Evolutionary conservation across 2,113 vertebrate species (phyloP).

Genomic region (Emydura subglobosa): DNA sequence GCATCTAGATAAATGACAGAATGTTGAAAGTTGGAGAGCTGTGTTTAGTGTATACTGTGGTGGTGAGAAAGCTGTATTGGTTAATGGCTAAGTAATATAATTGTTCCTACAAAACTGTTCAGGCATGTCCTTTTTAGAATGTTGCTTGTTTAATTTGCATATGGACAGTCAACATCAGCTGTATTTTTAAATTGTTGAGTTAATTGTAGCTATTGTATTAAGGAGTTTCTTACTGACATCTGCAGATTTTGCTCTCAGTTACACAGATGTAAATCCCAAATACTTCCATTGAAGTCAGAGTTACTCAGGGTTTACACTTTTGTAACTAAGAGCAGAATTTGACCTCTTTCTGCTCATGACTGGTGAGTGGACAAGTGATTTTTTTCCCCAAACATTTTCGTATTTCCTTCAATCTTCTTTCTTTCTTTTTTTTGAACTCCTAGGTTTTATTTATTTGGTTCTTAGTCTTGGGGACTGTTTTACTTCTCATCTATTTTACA

Average conservation of each 20-base stretch:
- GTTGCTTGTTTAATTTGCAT: not conserved
- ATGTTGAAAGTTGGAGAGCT: not conserved
- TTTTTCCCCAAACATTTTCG: not conserved
- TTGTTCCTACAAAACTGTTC: not conserved
- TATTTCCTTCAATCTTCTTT: slow-evolving; percentile 1
- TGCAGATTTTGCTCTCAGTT: not conserved
- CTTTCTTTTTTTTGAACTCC: slow-evolving; percentile 49
- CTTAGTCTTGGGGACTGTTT: not conserved
- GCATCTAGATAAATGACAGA: not conserved
- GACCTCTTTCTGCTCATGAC: not conserved
- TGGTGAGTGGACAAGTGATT: not conserved
- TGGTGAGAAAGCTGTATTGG: not conserved
- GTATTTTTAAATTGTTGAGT: not conserved
- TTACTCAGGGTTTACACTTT: not conserved
- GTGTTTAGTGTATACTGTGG: not conserved
- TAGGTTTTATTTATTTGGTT: not conserved
- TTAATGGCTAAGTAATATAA: not conserved
- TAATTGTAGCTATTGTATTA: not conserved
- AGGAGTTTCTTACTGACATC: not conserved
- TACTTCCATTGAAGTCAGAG: not conserved
- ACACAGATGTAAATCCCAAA: not conserved
- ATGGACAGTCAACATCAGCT: not conserved
- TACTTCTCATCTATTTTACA: slow-evolving; percentile 39
- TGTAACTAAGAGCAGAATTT: not conserved
- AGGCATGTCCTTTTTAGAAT: not conserved